A percentile compares a stretch with the other conserved stretches of the same genome.
Evolutionary conservation across 37 sponge, comb jelly and placozoan species (phyloP).

Genomic region (Aphrocallistes beatrix): DNA sequence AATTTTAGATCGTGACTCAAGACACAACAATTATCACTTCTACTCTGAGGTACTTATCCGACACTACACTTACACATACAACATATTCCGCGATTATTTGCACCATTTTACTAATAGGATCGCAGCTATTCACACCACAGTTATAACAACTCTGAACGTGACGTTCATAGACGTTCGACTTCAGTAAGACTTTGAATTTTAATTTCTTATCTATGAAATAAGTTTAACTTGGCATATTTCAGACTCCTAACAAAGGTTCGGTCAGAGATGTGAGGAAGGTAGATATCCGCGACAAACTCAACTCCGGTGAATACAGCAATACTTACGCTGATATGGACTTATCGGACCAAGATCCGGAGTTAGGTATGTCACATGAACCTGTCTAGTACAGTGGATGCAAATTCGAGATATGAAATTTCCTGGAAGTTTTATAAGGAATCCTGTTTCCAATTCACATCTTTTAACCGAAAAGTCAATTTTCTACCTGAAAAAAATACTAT

Average conservation of each 20-base stretch:
- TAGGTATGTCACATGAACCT: too few species aligned
- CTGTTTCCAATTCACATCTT: too few species aligned
- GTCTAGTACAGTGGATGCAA: too few species aligned
- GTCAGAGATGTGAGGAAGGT: not conserved
- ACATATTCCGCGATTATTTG: too few species aligned
- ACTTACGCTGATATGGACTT: not conserved
- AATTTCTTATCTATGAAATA: too few species aligned
- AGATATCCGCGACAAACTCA: not conserved
- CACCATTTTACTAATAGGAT: too few species aligned
- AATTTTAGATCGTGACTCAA: not conserved
- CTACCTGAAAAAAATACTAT: too few species aligned
- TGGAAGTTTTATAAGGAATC: too few species aligned
- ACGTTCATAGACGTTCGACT: not conserved
- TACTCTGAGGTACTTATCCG: not conserved
- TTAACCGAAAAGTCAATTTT: too few species aligned
- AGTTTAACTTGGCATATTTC: not conserved
- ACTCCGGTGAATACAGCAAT: not conserved
- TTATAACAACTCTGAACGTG: not conserved
- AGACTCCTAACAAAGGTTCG: not conserved
- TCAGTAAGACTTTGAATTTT: not conserved
- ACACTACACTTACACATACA: not conserved
- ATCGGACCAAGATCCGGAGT: constrained; percentile 14
- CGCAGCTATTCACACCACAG: not conserved
- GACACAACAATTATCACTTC: not conserved
- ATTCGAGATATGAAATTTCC: too few species aligned